Conservation (phyloP, 2,113 vertebrate genomes). For the Myrmophylax atrothorax region DNA sequence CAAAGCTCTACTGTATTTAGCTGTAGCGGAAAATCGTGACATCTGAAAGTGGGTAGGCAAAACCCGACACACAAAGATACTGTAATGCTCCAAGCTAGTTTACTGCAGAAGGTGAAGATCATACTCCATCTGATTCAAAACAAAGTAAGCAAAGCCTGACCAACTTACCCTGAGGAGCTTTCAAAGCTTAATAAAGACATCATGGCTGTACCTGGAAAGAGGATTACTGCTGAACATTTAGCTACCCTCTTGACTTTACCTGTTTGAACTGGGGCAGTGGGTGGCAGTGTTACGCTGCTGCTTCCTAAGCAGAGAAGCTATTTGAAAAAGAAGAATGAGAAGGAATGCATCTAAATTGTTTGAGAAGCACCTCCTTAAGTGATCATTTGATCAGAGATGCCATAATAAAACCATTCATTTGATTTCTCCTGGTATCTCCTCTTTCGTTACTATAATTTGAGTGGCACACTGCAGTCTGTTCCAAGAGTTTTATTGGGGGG, state of each 20-base stretch:
- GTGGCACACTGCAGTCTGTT: background rate
- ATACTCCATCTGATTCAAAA: background rate
- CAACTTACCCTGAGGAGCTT: background rate
- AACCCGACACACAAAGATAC: background rate
- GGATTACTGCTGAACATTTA: background rate
- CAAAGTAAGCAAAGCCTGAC: background rate
- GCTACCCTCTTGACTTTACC: background rate
- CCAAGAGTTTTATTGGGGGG: background rate
- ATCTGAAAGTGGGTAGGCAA: background rate
- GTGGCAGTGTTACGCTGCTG: conserved; percentile 46
- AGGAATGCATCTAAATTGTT: background rate
- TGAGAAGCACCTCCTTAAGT: background rate
- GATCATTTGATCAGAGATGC: background rate
- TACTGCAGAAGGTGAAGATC: background rate
- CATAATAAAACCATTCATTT: background rate
- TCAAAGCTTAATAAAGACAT: background rate
- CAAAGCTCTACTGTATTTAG: background rate
- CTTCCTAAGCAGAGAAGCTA: background rate
- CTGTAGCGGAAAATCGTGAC: background rate
- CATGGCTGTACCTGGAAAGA: background rate
- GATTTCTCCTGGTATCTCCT: background rate
- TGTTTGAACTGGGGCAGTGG: conserved; percentile 18
- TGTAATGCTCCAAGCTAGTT: background rate
- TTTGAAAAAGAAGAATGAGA: background rate
- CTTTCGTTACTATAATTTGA: background rate